A percentile compares a stretch with the other conserved stretches of the same genome.
phyloP scores from a whole-genome alignment of 1,140 invertebrate genomes.

The Drosophila nikananu region DNA sequence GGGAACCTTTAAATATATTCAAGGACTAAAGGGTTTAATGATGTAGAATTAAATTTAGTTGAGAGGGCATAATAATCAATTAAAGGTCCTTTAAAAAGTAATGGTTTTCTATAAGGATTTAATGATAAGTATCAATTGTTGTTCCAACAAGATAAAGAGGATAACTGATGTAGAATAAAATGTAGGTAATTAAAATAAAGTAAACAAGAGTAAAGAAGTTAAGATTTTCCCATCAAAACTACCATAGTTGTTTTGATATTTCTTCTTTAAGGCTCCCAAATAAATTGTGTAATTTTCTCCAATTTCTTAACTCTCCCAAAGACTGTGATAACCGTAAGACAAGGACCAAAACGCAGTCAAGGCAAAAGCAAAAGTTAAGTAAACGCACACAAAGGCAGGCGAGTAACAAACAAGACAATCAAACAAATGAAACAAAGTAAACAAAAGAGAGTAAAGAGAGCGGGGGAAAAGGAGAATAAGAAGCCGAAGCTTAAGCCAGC shows the following conservation, averaged over 20 bases:
- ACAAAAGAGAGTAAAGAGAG: conserved; percentile 23
- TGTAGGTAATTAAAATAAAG: background rate
- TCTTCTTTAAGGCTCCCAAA: background rate
- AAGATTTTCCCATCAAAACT: background rate
- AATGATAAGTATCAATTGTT: too few species aligned
- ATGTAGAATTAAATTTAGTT: background rate
- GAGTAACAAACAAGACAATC: conserved; percentile 32
- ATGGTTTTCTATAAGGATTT: too few species aligned
- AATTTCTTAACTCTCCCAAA: background rate
- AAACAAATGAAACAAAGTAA: conserved; percentile 47
- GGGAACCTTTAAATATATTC: background rate
- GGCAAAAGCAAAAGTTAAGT: conserved; percentile 44
- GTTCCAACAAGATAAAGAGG: too few species aligned
- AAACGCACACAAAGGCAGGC: conserved; percentile 34
- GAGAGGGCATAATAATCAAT: background rate
- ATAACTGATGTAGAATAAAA: too few species aligned
- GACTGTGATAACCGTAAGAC: background rate
- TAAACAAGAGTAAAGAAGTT: background rate
- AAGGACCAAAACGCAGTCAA: conserved; percentile 12
- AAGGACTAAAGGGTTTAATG: background rate
- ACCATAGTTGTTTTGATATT: too few species aligned
- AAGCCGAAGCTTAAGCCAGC: conserved; percentile 8
- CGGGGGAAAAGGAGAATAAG: background rate
- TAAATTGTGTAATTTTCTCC: background rate
- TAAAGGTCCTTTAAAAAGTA: background rate